A percentile compares a stretch with the other conserved stretches of the same genome.
These are phyloP conservation scores for Caligus rogercresseyi DNA, from an alignment of 1,140 invertebrate genomes.

Conservation along the genomic window DNA sequence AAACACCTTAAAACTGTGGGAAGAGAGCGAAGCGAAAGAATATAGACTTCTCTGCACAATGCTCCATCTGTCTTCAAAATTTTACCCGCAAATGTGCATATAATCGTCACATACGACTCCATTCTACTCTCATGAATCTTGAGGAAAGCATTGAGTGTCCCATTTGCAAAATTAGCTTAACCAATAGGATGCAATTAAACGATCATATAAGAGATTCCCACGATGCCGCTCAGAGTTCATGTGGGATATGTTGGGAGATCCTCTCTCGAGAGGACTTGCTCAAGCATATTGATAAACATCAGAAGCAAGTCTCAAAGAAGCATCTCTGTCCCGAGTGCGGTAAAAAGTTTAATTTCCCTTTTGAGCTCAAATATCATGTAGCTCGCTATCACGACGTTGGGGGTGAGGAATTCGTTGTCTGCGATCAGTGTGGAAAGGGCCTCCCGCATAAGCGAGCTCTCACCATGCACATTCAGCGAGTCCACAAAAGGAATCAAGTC, in stretches of 20 bases:
- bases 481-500: background rate
- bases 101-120: background rate
- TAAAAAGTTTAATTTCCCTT: slow-evolving; percentile 1
- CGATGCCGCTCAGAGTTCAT: background rate
- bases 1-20: background rate
- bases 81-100: background rate
- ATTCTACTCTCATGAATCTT: background rate
- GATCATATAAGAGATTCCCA: background rate
- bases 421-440: slow-evolving; percentile 4
- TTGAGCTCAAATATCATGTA: background rate
- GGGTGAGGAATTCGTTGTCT: slow-evolving; percentile 2
- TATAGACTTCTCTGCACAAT: background rate
- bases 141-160: background rate
- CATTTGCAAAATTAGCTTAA: background rate
- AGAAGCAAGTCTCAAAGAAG: background rate
- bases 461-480: background rate
- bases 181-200: background rate
- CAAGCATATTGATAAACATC: background rate
- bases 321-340: slow-evolving; percentile 1
- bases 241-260: background rate
- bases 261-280: background rate
- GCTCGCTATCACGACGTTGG: background rate
- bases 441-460: background rate
- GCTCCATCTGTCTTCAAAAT: background rate
- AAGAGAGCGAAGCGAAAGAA: background rate